A percentile compares a stretch with the other conserved stretches of the same genome.
Evolutionary conservation across 2,797 vertebrate genomes (phyloP).

Genomic region (Sphaeramia orbicularis): DNA sequence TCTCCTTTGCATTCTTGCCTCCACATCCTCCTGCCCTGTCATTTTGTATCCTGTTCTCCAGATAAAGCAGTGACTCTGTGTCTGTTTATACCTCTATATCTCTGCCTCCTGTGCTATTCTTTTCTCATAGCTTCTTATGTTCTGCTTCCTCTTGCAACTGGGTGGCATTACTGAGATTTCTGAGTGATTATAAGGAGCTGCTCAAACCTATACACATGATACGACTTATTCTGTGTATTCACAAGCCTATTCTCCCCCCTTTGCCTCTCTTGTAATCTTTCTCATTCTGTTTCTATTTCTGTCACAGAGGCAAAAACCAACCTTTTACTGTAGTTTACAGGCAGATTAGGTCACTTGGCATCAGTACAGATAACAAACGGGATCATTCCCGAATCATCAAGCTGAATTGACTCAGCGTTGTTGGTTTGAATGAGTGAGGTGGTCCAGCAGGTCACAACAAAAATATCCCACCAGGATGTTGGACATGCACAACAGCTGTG

Average conservation of each 20-base stretch:
- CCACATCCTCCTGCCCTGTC: slow-evolving; percentile 54
- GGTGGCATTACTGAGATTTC: slow-evolving; percentile 65
- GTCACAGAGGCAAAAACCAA: slow-evolving; percentile 19
- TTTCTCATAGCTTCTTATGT: slow-evolving; percentile 8
- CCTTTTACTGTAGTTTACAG: slow-evolving; percentile 30
- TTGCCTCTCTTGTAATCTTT: slow-evolving; percentile 12
- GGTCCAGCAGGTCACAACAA: slow-evolving; percentile 38
- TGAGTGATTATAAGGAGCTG: slow-evolving; percentile 62
- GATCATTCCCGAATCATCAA: slow-evolving; percentile 64
- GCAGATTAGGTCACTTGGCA: slow-evolving; percentile 56
- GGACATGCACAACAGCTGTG: slow-evolving; percentile 26
- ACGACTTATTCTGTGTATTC: slow-evolving; percentile 56
- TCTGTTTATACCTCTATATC: slow-evolving; percentile 6
- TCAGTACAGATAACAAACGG: slow-evolving; percentile 37
- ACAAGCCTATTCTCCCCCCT: slow-evolving; percentile 9
- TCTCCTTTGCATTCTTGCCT: slow-evolving; percentile 50
- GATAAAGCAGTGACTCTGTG: slow-evolving; percentile 8
- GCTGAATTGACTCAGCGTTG: slow-evolving; percentile 69
- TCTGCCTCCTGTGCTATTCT: background rate
- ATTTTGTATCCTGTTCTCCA: slow-evolving; percentile 45
- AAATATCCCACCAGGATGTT: slow-evolving; percentile 16
- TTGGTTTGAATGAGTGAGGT: slow-evolving; percentile 40
- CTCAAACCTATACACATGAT: slow-evolving; percentile 75
- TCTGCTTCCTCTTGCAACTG: slow-evolving; percentile 12
- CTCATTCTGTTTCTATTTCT: slow-evolving; percentile 26